Percentiles rank a stretch among this genome's conserved stretches.
Conservation (phyloP, 2,888 invertebrate species). For the Sinelater perroti region DNA sequence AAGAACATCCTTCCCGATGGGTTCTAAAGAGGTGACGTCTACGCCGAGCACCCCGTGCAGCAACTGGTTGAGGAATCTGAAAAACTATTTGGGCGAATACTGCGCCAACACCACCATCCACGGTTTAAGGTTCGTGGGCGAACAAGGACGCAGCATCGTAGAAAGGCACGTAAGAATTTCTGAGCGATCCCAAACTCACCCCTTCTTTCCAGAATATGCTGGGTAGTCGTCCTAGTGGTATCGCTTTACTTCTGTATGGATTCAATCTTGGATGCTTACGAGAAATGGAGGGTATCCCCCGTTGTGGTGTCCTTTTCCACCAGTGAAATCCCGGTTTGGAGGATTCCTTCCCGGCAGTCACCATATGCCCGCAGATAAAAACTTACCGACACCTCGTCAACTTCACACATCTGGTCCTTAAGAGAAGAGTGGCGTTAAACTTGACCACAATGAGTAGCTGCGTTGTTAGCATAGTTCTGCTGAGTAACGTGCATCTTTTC, state of each 20-base stretch:
- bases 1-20: no score
- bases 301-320: constrained; percentile 79
- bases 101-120: constrained; percentile 54
- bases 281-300: constrained; percentile 76
- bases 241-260: constrained; percentile 66
- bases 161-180: constrained; percentile 53
- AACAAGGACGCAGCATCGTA: constrained; percentile 51
- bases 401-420: constrained; percentile 43
- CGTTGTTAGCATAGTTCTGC: no score
- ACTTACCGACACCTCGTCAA: constrained; percentile 51
- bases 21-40: no score
- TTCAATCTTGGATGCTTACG: constrained; percentile 71
- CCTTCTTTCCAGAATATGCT: constrained; percentile 64
- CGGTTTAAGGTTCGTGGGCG: constrained; percentile 57
- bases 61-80: constrained; percentile 50
- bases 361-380: constrained; percentile 72
- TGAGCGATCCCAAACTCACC: background rate
- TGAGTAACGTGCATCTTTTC: no score
- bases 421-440: no score
- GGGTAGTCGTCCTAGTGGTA: constrained; percentile 61
- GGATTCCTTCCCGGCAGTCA: constrained; percentile 62
- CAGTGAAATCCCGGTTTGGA: constrained; percentile 71
- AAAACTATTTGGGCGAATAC: constrained; percentile 53
- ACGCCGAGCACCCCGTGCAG: no score
- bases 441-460: no score